These are phyloP conservation scores for Polymixis lichenea DNA, from an alignment of 2,888 invertebrate species.

Conservation along the genomic window DNA sequence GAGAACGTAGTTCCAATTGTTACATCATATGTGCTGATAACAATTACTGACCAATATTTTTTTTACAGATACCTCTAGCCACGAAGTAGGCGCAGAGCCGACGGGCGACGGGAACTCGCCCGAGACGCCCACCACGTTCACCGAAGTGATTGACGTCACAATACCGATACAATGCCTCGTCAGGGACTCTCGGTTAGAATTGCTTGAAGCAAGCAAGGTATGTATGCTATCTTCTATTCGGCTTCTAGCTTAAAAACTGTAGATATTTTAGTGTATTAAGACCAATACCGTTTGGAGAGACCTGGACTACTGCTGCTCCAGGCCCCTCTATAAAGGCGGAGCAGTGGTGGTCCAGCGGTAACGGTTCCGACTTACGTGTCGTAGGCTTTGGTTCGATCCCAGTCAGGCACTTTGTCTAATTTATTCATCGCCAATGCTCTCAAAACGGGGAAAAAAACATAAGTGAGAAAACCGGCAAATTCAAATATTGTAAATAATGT, in stretches of 20 bases:
- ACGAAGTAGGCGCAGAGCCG: conserved; percentile 76
- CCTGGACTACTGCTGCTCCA: background rate
- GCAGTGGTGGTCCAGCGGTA: background rate
- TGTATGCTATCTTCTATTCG: conserved; percentile 16
- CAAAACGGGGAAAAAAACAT: background rate
- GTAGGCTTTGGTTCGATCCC: background rate
- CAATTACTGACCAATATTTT: background rate
- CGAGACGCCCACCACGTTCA: conserved; percentile 72
- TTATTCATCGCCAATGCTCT: background rate
- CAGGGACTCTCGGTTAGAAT: conserved; percentile 96
- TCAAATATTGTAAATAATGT: no score
- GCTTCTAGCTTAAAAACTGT: background rate
- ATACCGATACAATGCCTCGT: conserved; percentile 98
- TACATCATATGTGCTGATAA: background rate
- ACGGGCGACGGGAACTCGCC: conserved; percentile 76
- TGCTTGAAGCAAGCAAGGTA: conserved; percentile 97
- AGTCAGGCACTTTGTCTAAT: background rate
- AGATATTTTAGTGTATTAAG: background rate
- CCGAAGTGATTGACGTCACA: conserved; percentile 96
- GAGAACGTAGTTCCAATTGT: background rate
- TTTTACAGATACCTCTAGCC: conserved; percentile 75
- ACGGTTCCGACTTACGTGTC: no score
- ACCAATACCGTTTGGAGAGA: background rate
- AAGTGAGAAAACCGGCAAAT: background rate
- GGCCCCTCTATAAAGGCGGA: no score